Conservation (phyloP, 2,113 vertebrate species). For the Aegithalos caudatus region DNA sequence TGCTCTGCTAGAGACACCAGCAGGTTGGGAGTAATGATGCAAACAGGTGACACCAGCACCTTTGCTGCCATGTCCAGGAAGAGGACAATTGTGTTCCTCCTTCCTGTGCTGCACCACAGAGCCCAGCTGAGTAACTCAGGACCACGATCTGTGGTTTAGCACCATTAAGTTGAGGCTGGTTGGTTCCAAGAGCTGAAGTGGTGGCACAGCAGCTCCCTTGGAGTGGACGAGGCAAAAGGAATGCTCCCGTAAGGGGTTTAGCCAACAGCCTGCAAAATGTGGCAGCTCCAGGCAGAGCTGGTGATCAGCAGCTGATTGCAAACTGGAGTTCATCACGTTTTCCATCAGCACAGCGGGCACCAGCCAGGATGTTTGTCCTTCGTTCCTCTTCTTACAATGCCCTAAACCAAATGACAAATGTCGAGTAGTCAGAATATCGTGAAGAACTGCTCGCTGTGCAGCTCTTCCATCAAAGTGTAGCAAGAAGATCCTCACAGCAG, state of each 20-base stretch:
- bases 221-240: fast-evolving
- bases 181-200: not conserved
- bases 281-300: not conserved
- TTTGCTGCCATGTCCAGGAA: fast-evolving
- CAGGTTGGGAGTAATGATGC: not conserved
- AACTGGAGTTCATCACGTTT: not conserved
- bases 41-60: not conserved
- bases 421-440: fast-evolving
- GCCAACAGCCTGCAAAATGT: fast-evolving
- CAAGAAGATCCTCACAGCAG: not conserved
- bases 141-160: not conserved
- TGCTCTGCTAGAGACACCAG: not conserved
- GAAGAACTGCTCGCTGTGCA: not conserved
- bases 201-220: not conserved
- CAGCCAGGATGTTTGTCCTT: not conserved
- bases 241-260: fast-evolving
- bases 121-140: not conserved
- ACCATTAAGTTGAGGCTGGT: not conserved
- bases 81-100: not conserved
- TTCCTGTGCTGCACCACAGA: not conserved
- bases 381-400: not conserved
- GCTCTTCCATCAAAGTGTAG: not conserved
- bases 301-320: not conserved
- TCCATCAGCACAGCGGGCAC: not conserved
- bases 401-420: not conserved